Conservation (phyloP, 2,888 invertebrate species). For the Ophion slaviceki region DNA sequence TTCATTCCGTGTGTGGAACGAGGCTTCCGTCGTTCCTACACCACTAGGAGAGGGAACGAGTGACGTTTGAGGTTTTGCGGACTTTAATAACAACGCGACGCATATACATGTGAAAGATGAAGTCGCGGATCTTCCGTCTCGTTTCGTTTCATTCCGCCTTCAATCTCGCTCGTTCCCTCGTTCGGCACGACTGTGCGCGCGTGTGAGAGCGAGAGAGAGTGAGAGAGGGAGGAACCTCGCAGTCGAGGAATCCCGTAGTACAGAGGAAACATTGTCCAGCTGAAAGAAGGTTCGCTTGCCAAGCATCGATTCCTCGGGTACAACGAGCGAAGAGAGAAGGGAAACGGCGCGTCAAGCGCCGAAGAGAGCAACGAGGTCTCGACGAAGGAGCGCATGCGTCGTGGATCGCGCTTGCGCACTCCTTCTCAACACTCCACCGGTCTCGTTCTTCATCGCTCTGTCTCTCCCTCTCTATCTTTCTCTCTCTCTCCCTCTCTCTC, state of each 20-base stretch:
- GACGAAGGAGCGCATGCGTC: conserved; percentile 37
- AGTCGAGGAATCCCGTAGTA: conserved; percentile 59
- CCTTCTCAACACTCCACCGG: conserved; percentile 1
- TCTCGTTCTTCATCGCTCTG: too few relatives aligned
- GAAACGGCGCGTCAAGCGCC: too few relatives aligned
- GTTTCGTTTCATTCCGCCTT: conserved; percentile 11
- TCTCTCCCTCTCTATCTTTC: conserved; percentile 36
- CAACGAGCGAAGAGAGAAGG: background rate
- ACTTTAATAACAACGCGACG: conserved; percentile 32
- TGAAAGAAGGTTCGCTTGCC: conserved; percentile 22
- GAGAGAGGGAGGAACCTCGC: background rate
- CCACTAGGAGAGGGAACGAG: conserved; percentile 17
- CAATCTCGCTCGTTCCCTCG: conserved; percentile 14
- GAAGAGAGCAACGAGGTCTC: background rate
- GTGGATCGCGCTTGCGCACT: conserved; percentile 54
- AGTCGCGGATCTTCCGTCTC: conserved; percentile 22
- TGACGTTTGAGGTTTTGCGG: conserved; percentile 37
- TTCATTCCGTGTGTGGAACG: conserved; percentile 55
- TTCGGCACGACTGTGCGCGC: too few relatives aligned
- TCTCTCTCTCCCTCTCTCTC: conserved; percentile 36
- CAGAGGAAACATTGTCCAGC: conserved; percentile 77
- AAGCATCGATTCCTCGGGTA: conserved; percentile 14
- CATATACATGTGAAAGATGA: conserved; percentile 1
- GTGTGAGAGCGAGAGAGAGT: too few relatives aligned
- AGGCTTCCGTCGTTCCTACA: conserved; percentile 18